Percentiles rank a stretch among this genome's conserved stretches.
Conservation (phyloP, 2,888 invertebrate species). For the Hydroisotoma schaefferi region DNA sequence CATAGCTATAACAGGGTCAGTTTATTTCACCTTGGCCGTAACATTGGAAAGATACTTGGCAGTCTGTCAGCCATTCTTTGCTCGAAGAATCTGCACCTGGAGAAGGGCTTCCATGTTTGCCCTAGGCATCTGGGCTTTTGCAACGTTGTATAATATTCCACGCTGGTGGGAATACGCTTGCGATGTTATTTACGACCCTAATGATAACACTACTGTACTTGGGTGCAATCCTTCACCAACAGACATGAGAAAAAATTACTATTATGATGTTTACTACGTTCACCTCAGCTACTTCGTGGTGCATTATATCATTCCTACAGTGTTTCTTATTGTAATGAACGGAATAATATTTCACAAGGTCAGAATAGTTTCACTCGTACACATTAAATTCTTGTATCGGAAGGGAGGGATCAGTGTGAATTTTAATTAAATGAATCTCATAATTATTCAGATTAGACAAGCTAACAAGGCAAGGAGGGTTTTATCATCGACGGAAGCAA, state of each 20-base stretch:
- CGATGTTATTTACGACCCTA: constrained; percentile 16
- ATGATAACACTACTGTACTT: constrained; percentile 20
- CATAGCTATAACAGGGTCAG: constrained; percentile 36
- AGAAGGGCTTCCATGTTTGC: constrained; percentile 24
- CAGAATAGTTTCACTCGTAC: not conserved
- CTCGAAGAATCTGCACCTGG: constrained; percentile 24
- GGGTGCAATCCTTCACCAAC: constrained; percentile 27
- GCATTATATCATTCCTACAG: constrained; percentile 26
- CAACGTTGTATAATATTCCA: constrained; percentile 35
- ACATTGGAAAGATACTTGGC: constrained; percentile 38
- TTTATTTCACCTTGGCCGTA: constrained; percentile 38
- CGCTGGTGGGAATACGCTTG: constrained; percentile 38
- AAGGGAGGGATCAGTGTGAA: too few species aligned
- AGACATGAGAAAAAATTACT: constrained; percentile 15
- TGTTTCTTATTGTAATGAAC: constrained; percentile 34
- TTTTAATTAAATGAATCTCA: not conserved
- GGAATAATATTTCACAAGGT: constrained; percentile 39
- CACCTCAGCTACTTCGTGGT: constrained; percentile 28
- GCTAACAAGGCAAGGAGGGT: constrained; percentile 33
- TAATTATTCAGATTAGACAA: constrained; percentile 27
- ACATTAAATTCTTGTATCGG: not conserved
- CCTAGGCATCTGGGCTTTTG: constrained; percentile 12
- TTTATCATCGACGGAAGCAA: constrained; percentile 29
- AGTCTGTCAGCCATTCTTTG: constrained; percentile 23
- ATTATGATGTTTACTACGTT: constrained; percentile 33